Evolutionary conservation across 2,113 vertebrate species (phyloP), one percentile per base, ranked within the genome.

Genomic region (Prochilodus magdalenae): DNA sequence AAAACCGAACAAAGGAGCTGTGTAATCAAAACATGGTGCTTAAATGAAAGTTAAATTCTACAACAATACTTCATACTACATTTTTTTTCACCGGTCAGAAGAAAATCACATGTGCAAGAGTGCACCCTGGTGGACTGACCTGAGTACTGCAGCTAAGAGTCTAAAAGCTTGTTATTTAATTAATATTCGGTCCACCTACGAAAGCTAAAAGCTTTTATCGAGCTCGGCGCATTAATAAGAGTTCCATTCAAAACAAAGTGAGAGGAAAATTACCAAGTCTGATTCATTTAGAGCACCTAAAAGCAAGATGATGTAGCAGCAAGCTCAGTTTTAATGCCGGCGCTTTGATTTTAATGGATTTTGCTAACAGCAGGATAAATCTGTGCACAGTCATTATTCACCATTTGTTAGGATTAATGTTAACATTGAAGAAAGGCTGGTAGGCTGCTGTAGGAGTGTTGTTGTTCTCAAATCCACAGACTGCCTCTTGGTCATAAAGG

Each of bases 41-140:
- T 51, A 51, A 51, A 14, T 51, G 16, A 51, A 51, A 51, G 49
- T 16, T 1, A 14, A 16, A 51, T 51, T 14, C 1, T 16, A 18
- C 49, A 51, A 49, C 12, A 13, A 44, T 4, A 44, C 40, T 44
- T 44, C 11, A 44, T 44, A 44, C 5, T 44, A 44, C 49, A 44
- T 5, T 51, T 40, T 71, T 51, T 16, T 18, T 18, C 49, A 51
- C 49, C 16, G 49, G 14, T 44, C 4, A 44, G 11, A 44, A 30
- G 27, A 73, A 53, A 20, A 55, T 10, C 5, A 10, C 22, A 18
- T 78, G 63, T 53, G 69, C 71, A 73, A 65, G 18, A 65, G 18
- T 53, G 27, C 79, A 59, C 55, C 40, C 79, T 80, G 7, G 70
- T 80, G 79, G 70, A 72, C 57, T 6, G 30, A 29, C 24, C 18